These are phyloP conservation scores for Polypterus senegalus DNA, from an alignment of 2,113 vertebrate species.

Conservation along the genomic window DNA sequence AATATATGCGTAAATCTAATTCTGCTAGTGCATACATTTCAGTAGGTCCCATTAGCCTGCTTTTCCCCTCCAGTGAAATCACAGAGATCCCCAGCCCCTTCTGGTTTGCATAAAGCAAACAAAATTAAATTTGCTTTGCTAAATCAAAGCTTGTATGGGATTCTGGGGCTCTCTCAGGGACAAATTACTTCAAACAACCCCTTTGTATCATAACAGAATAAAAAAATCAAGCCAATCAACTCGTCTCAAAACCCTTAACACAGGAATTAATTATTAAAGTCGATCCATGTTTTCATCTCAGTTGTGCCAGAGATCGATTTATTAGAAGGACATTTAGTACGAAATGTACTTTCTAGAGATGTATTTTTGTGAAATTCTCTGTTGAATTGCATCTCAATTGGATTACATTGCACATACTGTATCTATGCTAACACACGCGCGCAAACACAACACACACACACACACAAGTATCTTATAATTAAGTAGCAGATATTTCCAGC, in stretches of 20 bases:
- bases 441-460: too few relatives aligned
- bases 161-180: constrained; percentile 96
- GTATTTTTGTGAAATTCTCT: too few relatives aligned
- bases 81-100: constrained; percentile 86
- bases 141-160: constrained; percentile 98
- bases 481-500: too few relatives aligned
- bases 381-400: too few relatives aligned
- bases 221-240: constrained; percentile 92
- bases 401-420: too few relatives aligned
- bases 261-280: constrained; percentile 98
- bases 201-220: constrained; percentile 99
- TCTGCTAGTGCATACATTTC: constrained; percentile 79
- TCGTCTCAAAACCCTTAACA: constrained; percentile 90
- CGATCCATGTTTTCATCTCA: constrained; percentile 74
- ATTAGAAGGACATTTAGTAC: constrained; percentile 47
- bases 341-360: constrained; percentile 32
- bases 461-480: too few relatives aligned
- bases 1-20: constrained; percentile 80
- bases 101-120: constrained; percentile 99
- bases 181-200: constrained; percentile 99
- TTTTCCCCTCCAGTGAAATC: constrained; percentile 92
- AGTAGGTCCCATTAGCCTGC: constrained; percentile 82
- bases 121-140: constrained; percentile 99
- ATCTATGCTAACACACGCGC: too few relatives aligned
- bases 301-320: constrained; percentile 65